Evolutionary conservation across 2,113 vertebrate species (phyloP).

Genomic region (Epinephelus lanceolatus): DNA sequence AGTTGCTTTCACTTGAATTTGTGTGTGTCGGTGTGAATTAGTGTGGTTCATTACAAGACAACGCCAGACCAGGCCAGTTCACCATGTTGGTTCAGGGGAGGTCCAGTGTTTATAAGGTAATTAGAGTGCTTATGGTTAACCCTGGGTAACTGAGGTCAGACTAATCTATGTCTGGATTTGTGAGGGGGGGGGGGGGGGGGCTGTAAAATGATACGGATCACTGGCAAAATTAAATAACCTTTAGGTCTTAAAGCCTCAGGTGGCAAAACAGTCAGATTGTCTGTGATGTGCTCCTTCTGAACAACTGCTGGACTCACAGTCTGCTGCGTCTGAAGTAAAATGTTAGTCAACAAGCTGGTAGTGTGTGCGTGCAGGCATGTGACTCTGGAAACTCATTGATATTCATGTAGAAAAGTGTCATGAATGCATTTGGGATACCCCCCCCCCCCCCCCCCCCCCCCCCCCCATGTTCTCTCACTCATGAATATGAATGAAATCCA

Average conservation of each 20-base stretch:
- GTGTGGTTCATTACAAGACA: conserved; percentile 36
- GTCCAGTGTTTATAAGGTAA: conserved; percentile 76
- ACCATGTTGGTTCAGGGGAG: conserved; percentile 64
- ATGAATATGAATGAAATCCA: conserved; percentile 72
- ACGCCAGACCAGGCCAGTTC: conserved; percentile 17
- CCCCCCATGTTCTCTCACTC: conserved; percentile 30
- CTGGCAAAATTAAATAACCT: conserved; percentile 71
- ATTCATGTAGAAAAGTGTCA: conserved; percentile 57
- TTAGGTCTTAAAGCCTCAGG: conserved; percentile 66
- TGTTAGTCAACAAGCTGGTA: conserved; percentile 25
- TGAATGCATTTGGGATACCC: conserved; percentile 40
- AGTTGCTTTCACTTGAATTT: neutral
- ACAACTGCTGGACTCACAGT: conserved; percentile 43
- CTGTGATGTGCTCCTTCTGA: conserved; percentile 52
- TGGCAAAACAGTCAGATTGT: conserved; percentile 70
- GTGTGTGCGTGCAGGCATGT: conserved; percentile 13
- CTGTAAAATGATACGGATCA: conserved; percentile 75
- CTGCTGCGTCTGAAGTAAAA: conserved; percentile 34
- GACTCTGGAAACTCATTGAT: conserved; percentile 42
- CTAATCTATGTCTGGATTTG: conserved; percentile 78
- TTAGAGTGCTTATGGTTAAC: conserved; percentile 73
- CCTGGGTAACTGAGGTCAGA: conserved; percentile 76
- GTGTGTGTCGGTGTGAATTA: conserved; percentile 31
- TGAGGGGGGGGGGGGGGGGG: conserved; percentile 24
- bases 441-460: neutral